Conservation (phyloP, 2,113 vertebrate species). For the Sapajus apella region DNA sequence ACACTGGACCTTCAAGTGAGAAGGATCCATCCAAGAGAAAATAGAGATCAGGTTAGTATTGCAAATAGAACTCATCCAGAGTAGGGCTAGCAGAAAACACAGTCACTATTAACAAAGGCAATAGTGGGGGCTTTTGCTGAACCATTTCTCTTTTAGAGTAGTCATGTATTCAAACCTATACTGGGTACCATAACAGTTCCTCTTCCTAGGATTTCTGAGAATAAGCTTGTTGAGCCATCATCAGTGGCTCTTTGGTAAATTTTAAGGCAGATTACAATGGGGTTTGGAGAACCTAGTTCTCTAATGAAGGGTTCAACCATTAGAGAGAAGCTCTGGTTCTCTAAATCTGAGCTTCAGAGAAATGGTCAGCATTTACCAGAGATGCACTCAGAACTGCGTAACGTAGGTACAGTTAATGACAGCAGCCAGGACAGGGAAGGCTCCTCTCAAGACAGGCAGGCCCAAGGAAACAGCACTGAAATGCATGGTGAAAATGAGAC, state of each 20-base stretch:
- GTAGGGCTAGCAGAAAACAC: slow-evolving; percentile 91
- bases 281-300: slow-evolving; percentile 95
- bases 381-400: no score
- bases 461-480: slow-evolving; percentile 45
- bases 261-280: slow-evolving; percentile 95
- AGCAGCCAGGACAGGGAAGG: slow-evolving; percentile 63
- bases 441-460: slow-evolving; percentile 40
- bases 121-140: slow-evolving; percentile 92
- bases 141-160: slow-evolving; percentile 93
- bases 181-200: slow-evolving; percentile 95
- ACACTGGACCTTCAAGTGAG: slow-evolving; percentile 95
- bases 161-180: slow-evolving; percentile 93
- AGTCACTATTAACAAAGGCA: slow-evolving; percentile 91
- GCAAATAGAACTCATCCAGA: slow-evolving; percentile 93
- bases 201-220: slow-evolving; percentile 92
- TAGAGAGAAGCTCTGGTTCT: slow-evolving; percentile 33
- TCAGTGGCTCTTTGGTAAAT: slow-evolving; percentile 93
- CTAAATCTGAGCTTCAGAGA: slow-evolving; percentile 86
- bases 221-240: slow-evolving; percentile 91
- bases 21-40: slow-evolving; percentile 93
- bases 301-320: slow-evolving; percentile 91
- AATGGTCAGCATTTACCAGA: background rate
- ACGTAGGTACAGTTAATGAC: slow-evolving; percentile 37
- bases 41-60: slow-evolving; percentile 92
- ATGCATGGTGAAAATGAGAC: slow-evolving; percentile 9